Evolutionary conservation across 2,113 vertebrate species (phyloP), one percentile per base, ranked within the genome.

Genomic region (Sialia sialis): DNA sequence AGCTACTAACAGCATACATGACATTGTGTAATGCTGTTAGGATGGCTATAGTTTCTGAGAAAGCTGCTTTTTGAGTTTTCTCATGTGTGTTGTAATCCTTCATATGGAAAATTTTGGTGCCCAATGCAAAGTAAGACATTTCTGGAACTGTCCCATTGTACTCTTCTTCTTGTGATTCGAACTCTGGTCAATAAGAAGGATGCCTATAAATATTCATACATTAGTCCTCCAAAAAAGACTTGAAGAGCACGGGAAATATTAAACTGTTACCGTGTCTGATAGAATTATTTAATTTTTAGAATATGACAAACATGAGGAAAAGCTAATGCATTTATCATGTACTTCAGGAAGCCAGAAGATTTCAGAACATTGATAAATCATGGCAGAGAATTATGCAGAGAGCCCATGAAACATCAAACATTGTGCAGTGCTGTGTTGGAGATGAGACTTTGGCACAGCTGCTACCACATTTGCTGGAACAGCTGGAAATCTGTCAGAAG

Each of bases 311-410:
- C 15, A 23, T 20, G 9, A 80, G 49, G 54, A 91, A 84, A 67
- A 94, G 3, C 27, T 94, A 89, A 92, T 89, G 29, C 6, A 43
- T 83, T 83, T 96, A 59, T 96, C 13, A 18, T 91, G 27, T 95
- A 34, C 38, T 95, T 29, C 85, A 98, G 98, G 98, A 98, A 93
- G 98, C 98, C 72, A 98, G 98, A 92, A 98, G 98, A 75, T 99
- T 99, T 97, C 98, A 98, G 96, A 98, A 97, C 95, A 98, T 99
- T 30, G 98, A 99, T 90, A 98, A 98, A 84, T 97, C 98, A 19
- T 99, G 98, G 98, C 98, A 98, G 96, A 98, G 97, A 94, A 98
- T 99, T 94, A 98, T 99, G 97, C 98, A 98, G 95, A 95, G 97
- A 69, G 98, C 98, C 2, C 98, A 98, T 29, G 98, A 98, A 90